Base-by-base conservation (phyloP, 2,888 invertebrate species). In the Congeria kusceri region DNA sequence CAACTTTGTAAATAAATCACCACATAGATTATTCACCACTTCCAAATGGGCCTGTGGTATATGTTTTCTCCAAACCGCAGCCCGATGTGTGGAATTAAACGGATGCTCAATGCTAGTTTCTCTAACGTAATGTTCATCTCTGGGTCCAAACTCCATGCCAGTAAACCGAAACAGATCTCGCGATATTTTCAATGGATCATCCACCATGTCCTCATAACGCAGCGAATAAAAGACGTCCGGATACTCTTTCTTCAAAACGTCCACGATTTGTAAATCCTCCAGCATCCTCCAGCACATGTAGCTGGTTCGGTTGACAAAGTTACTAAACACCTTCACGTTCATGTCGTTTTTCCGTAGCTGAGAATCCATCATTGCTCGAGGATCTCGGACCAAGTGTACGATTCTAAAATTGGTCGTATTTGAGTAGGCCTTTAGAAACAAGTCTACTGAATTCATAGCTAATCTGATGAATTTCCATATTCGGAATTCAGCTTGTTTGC, bases 331-430 rank as follows among this genome's bases (percentile, higher is more conserved):
- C 3, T 49, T 44, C 1, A 79, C 58, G 9, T 61, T 64, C 53
- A 66, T 77, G 29, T 83, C 79, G n/a, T 63, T 59, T 49, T 79
- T 79, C 15, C 79, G 29, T 1, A 71, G 70, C 57, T 83, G 83
- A 9, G 83, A 83, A 49, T 83, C 79, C n/a, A 83, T 29, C 83
- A 83, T 83, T 0, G 83, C 83, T 1, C 83, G 65, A 1, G 83
- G 83, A 56, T 83, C 83, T 15, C 83, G 65, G 4, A 79, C 32
- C 5, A 83, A 63, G 58, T 83, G 76, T n/a, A 83, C 64, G 3
- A 83, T 56, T 49, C 67, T 79, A 9, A 83, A 47, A 18, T 70
- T 70, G 20, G n/a, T 20, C n/a, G 79, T 57, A 18, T 70, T 66
- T 13, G 15, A 18, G 27, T 61, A 67, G n/a, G 23, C 4, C 0